phyloP scores from a whole-genome alignment of 2,113 vertebrate genomes.

The Kobus ellipsiprymnus region DNA sequence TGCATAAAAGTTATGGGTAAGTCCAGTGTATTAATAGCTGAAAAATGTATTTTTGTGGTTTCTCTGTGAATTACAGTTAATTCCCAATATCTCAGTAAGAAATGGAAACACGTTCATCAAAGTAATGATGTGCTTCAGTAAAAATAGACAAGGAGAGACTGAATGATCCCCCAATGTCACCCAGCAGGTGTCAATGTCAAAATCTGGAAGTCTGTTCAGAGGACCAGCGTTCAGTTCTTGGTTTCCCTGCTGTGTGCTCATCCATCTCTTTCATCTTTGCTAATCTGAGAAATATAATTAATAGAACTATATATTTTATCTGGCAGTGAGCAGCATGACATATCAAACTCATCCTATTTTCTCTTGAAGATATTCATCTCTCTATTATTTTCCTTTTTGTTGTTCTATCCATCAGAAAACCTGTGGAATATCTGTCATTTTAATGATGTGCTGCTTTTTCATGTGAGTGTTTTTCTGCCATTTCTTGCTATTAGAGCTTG shows the following conservation, averaged over 20 bases:
- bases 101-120: neutral
- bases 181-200: neutral
- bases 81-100: neutral
- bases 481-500: neutral
- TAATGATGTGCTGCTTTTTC: neutral
- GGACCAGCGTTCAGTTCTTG: neutral
- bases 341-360: neutral
- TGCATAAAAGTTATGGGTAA: neutral
- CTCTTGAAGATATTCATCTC: neutral
- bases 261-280: neutral
- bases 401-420: neutral
- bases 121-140: neutral
- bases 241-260: neutral
- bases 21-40: neutral
- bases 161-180: neutral
- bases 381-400: neutral
- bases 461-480: neutral
- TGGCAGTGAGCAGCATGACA: neutral
- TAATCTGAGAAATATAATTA: slow-evolving; percentile 17
- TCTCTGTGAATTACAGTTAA: neutral
- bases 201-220: neutral
- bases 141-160: neutral
- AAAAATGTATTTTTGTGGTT: neutral
- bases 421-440: neutral
- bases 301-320: neutral